Evolutionary conservation across 2,113 vertebrate genomes (phyloP), one percentile per base, ranked within the genome.

Genomic region (Brachirus orientalis): DNA sequence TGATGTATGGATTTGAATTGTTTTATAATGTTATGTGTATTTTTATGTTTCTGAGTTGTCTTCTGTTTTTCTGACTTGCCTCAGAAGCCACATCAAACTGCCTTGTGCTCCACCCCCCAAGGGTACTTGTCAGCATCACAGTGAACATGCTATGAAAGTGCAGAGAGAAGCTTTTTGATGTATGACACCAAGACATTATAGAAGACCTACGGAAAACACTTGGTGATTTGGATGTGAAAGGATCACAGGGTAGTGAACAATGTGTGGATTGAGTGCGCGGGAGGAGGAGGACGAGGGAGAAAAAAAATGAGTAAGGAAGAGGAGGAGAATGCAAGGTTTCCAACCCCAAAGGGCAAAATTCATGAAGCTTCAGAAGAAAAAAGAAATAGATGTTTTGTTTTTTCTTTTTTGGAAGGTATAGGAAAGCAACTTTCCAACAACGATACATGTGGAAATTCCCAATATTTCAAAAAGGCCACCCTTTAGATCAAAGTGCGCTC

Each of bases 361-460:
- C 5, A 41, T 35, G 33, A 64, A 77, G 56, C 54, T 70, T 79
- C 52, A 80, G 50, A 82, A 7, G 43, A 66, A 53, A 28, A 63
- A 48, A 55, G 68, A 72, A 67, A 71, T 45, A 56, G 35, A 36
- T 6, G 17, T 13, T 47, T 45, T 55, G 18, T 54, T 66, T 40
- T 63, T 16, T 35, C 38, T 65, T 64, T 61, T 19, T 73, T 52
- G 36, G 41, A 70, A 69, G 51, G 54, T 45, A 66, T 43, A 70
- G 52, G 75, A 73, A 73, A 60, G 35, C 10, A 33, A 76, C 44
- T 52, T 41, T 79, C 81, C 72, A 59, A 10, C 57, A 63, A 63
- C 50, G 14, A 67, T 79, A 60, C 59, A 50, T 52, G 43, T 84
- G 85, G 83, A 72, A 86, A 79, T 83, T 86, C 81, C 85, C 81